phyloP scores from a whole-genome alignment of 2,113 vertebrate genomes.

The rat (Rattus norvegicus) region DNA sequence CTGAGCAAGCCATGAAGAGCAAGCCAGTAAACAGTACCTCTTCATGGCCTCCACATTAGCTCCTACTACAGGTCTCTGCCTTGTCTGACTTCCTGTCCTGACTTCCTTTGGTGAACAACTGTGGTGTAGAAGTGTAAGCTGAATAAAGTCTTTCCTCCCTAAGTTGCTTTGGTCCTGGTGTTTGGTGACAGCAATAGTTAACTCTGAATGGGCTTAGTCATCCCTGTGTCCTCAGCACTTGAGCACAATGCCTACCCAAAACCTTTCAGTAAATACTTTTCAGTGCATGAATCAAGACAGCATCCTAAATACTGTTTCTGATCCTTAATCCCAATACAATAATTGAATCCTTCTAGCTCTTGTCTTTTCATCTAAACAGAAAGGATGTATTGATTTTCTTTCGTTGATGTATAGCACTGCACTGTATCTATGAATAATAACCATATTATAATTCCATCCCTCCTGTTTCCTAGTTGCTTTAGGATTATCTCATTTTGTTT shows the following conservation, averaged over 20 bases:
- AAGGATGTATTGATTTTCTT: slow-evolving; percentile 30
- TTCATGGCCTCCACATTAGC: not conserved
- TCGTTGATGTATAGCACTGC: not conserved
- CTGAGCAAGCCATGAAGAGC: not conserved
- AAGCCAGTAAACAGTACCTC: not conserved
- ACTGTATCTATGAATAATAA: slow-evolving; percentile 1
- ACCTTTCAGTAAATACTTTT: not conserved
- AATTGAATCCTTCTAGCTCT: slow-evolving; percentile 45
- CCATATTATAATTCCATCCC: slow-evolving; percentile 29
- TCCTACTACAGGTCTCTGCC: not conserved
- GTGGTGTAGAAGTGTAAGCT: not conserved
- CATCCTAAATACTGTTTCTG: not conserved
- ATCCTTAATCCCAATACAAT: not conserved
- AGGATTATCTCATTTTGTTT: not conserved
- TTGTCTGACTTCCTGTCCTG: not conserved
- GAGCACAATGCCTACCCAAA: not conserved
- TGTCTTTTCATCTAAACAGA: slow-evolving; percentile 21
- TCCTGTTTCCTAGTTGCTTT: not conserved
- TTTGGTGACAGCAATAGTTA: not conserved
- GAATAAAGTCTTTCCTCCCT: not conserved
- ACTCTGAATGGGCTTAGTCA: not conserved
- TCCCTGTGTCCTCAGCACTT: not conserved
- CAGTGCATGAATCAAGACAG: not conserved
- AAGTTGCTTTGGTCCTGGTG: not conserved
- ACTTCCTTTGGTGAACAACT: not conserved